phyloP scores from a whole-genome alignment of 2,113 vertebrate species.

The Cyrtonyx montezumae region DNA sequence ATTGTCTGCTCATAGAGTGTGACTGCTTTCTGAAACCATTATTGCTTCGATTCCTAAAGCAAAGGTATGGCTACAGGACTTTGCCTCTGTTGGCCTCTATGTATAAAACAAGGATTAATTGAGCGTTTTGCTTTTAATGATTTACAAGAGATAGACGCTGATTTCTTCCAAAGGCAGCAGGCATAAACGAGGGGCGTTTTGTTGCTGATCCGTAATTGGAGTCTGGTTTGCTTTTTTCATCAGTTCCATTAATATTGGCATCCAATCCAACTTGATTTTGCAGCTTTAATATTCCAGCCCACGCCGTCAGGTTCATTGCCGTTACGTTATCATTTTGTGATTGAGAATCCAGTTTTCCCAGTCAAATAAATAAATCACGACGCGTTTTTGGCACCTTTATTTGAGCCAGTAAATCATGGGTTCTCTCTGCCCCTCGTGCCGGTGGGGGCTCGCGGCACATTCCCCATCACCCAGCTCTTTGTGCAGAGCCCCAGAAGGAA shows the following conservation, averaged over 20 bases:
- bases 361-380: conserved; percentile 44
- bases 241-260: conserved; percentile 49
- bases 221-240: conserved; percentile 40
- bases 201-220: conserved; percentile 70
- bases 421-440: not conserved
- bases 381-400: conserved; percentile 37
- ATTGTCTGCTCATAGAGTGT: conserved; percentile 84
- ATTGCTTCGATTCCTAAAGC: conserved; percentile 72
- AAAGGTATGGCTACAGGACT: conserved; percentile 35
- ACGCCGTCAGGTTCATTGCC: not conserved
- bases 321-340: conserved; percentile 25
- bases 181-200: conserved; percentile 48
- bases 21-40: conserved; percentile 78
- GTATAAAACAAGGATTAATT: conserved; percentile 76
- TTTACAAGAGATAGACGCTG: conserved; percentile 60
- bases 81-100: conserved; percentile 53
- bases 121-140: conserved; percentile 73
- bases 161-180: conserved; percentile 32
- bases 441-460: not conserved
- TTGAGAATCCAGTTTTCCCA: conserved; percentile 36
- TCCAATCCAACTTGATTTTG: conserved; percentile 22
- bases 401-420: conserved; percentile 46
- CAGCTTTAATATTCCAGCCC: conserved; percentile 48
- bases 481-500: not conserved
- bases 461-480: not conserved